Evolutionary conservation across 2,113 vertebrate genomes (phyloP).

Genomic region (Macquaria australasica): DNA sequence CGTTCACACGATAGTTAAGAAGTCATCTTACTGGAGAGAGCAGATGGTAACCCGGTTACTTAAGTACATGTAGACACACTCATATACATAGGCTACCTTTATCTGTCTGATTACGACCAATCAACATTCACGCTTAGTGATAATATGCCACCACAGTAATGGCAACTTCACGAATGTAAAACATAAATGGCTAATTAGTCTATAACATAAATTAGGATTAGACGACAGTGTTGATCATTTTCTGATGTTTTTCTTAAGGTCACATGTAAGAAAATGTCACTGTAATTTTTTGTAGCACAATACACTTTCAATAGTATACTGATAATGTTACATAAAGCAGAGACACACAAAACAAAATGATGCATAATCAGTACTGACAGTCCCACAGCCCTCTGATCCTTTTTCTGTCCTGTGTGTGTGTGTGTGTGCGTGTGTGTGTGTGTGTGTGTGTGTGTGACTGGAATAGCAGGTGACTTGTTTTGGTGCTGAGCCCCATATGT

Average conservation of each 20-base stretch:
- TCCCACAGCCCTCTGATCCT: conserved; percentile 57
- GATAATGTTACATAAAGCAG: conserved; percentile 28
- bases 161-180: not conserved
- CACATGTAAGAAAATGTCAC: not conserved
- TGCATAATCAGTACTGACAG: conserved; percentile 50
- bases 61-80: not conserved
- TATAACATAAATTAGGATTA: not conserved
- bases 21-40: not conserved
- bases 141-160: not conserved
- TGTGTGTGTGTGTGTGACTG: conserved; percentile 53
- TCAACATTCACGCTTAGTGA: not conserved
- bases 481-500: conserved; percentile 80
- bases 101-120: not conserved
- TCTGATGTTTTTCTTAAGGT: not conserved
- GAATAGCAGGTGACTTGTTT: conserved; percentile 81
- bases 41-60: not conserved
- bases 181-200: not conserved
- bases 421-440: conserved; percentile 40
- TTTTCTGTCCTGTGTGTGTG: conserved; percentile 46
- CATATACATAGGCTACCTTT: not conserved
- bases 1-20: not conserved
- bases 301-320: not conserved
- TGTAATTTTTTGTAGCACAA: not conserved
- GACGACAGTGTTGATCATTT: not conserved
- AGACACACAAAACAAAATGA: conserved; percentile 25